Base-by-base conservation (phyloP, 2,113 vertebrate species). In the Acrocephalus kingi region DNA sequence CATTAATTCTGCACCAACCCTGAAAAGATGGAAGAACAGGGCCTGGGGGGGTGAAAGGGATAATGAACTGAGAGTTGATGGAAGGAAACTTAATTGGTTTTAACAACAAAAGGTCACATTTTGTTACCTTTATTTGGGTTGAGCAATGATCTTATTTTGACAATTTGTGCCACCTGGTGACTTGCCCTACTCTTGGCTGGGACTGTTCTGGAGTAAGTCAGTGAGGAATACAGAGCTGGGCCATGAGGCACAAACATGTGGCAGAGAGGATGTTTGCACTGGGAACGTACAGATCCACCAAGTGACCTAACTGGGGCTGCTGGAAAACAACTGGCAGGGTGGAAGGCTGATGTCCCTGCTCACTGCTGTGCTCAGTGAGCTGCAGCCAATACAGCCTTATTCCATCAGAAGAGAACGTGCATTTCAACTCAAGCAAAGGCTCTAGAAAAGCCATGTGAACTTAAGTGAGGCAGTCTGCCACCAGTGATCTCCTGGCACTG, bases 41-140 rank as follows among this genome's bases (percentile, higher is more conserved):
- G 91, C 96, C 93, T 91, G 35, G 25, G n/a, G n/a, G 95, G 88
- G 49, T 82, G n/a, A 89, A 86, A 94, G 56, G 73, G 69, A 96
- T 95, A 96, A 97, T 87, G 93, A 97, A 87, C 41, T 64, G 77
- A 87, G 73, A 92, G 73, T 4, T 96, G 95, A 96, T 82, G 89
- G 91, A 92, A 95, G 71, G 81, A 87, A 95, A 82, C 45, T 81
- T 97, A 94, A 96, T 93, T 84, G 95, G 45, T 76, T 89, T 92
- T 89, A 96, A 95, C 91, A 95, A 82, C 87, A 89, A 68, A 89
- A 94, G 77, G 87, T 94, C 93, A 94, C 41, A 61, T 94, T 95
- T 64, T 89, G 62, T 95, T 95, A 91, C 95, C 93, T 93, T 86
- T 94, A 91, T 91, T 89, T 75, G 54, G 69, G 77, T 41, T 94